These are phyloP conservation scores for Colaptes auratus DNA, from an alignment of 2,113 vertebrate species.

Conservation along the genomic window DNA sequence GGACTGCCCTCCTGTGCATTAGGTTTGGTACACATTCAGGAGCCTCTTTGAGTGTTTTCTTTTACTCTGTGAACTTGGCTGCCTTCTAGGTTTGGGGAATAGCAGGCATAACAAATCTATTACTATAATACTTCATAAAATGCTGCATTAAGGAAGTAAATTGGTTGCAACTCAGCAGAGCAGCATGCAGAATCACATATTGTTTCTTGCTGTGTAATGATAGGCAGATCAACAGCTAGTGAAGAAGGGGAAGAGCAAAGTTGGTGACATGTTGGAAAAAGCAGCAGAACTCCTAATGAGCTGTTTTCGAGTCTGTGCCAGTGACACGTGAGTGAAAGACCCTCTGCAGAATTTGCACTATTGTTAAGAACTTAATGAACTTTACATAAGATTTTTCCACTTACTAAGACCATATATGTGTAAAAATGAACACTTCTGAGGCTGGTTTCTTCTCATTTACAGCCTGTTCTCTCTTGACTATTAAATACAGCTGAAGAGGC, in stretches of 20 bases:
- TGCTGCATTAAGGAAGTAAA: neutral
- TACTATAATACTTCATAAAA: neutral
- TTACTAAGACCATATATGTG: neutral
- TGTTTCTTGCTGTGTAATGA: neutral
- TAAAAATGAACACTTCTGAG: neutral
- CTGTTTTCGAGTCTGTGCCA: slow-evolving; percentile 96
- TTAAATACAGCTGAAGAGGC: neutral
- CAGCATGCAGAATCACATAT: neutral
- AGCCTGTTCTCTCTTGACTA: neutral
- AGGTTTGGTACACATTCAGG: neutral
- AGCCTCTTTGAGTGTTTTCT: neutral
- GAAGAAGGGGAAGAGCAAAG: slow-evolving; percentile 91
- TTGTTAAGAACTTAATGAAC: neutral
- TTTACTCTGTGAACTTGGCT: neutral
- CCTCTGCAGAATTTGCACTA: neutral
- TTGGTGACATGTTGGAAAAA: slow-evolving; percentile 95
- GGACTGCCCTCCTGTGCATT: neutral
- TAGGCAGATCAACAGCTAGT: slow-evolving; percentile 94
- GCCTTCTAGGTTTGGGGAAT: neutral
- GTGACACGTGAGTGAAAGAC: slow-evolving; percentile 88
- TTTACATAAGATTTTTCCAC: neutral
- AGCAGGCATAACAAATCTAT: neutral
- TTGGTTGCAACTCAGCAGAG: neutral
- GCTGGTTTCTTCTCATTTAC: neutral
- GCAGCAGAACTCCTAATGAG: slow-evolving; percentile 95